A percentile compares a stretch with the other conserved stretches of the same genome.
Evolutionary conservation across 2,888 invertebrate species (phyloP).

Genomic region (Desoria tigrina): DNA sequence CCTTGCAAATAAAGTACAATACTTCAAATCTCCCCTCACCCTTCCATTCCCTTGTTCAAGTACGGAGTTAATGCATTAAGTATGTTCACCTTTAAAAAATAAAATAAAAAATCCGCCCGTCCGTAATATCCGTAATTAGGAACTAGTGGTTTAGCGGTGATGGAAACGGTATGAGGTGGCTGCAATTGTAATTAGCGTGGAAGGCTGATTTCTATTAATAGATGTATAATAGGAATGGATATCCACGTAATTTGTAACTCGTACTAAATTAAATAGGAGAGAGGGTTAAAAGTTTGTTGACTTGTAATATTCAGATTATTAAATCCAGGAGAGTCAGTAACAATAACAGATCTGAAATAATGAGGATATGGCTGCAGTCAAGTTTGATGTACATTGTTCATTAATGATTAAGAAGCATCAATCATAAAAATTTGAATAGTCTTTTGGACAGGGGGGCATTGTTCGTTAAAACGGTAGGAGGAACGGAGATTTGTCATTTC

Average conservation of each 20-base stretch:
- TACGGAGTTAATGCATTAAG: conserved; percentile 8
- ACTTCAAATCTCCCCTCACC: not conserved
- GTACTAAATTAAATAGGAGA: too few relatives aligned
- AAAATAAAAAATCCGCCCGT: too few relatives aligned
- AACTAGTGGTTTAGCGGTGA: too few relatives aligned
- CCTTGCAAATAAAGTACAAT: conserved; percentile 21
- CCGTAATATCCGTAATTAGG: too few relatives aligned
- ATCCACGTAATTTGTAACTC: too few relatives aligned
- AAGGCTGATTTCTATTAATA: too few relatives aligned
- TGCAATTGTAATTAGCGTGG: too few relatives aligned
- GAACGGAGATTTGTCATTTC: conserved; percentile 28
- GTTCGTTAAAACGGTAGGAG: conserved; percentile 28
- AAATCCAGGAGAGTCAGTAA: too few relatives aligned
- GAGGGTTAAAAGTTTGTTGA: too few relatives aligned
- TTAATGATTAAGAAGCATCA: conserved; percentile 19
- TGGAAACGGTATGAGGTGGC: too few relatives aligned
- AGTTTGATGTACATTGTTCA: conserved; percentile 4
- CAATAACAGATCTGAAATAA: not conserved
- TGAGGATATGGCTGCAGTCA: not conserved
- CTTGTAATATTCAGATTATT: too few relatives aligned
- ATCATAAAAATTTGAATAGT: conserved; percentile 15
- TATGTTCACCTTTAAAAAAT: not conserved
- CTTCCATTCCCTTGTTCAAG: not conserved
- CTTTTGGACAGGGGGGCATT: conserved; percentile 13
- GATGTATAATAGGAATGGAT: too few relatives aligned